Evolutionary conservation across 2,888 invertebrate species (phyloP).

Genomic region (Laspeyria flexula): DNA sequence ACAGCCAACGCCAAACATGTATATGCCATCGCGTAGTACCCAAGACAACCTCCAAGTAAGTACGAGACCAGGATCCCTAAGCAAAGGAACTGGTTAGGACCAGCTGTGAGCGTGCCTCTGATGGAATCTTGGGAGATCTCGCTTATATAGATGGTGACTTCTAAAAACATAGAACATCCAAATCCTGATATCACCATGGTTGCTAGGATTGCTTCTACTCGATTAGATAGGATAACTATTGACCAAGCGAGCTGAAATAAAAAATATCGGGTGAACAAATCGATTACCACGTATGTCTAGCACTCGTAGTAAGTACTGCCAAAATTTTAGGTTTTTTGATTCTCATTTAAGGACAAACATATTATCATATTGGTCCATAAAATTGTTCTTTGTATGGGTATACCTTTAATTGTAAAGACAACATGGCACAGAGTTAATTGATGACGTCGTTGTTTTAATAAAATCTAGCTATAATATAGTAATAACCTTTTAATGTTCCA

Average conservation of each 20-base stretch:
- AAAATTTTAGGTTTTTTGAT: too few relatives aligned
- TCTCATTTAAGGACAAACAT: too few relatives aligned
- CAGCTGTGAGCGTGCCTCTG: constrained; percentile 65
- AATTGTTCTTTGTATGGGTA: too few relatives aligned
- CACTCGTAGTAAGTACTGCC: too few relatives aligned
- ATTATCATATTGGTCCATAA: too few relatives aligned
- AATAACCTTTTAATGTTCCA: too few relatives aligned
- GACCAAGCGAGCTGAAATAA: constrained; percentile 63
- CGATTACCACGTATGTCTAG: too few relatives aligned
- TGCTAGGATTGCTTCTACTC: constrained; percentile 60
- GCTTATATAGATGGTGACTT: constrained; percentile 61
- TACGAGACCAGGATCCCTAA: constrained; percentile 69
- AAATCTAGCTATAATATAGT: too few relatives aligned
- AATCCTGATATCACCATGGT: constrained; percentile 66
- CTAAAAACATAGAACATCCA: constrained; percentile 53
- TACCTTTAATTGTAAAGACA: too few relatives aligned
- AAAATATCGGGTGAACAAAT: not conserved
- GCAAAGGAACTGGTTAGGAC: constrained; percentile 58
- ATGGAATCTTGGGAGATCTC: constrained; percentile 72
- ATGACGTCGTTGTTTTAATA: too few relatives aligned
- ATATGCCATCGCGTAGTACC: constrained; percentile 62
- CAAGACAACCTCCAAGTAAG: constrained; percentile 60
- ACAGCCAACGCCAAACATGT: constrained; percentile 51
- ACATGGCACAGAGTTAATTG: too few relatives aligned
- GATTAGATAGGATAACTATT: constrained; percentile 48